Evolutionary conservation across 1,140 invertebrate species (phyloP), one percentile per base, ranked within the genome.

Genomic region (Halictus rubicundus): DNA sequence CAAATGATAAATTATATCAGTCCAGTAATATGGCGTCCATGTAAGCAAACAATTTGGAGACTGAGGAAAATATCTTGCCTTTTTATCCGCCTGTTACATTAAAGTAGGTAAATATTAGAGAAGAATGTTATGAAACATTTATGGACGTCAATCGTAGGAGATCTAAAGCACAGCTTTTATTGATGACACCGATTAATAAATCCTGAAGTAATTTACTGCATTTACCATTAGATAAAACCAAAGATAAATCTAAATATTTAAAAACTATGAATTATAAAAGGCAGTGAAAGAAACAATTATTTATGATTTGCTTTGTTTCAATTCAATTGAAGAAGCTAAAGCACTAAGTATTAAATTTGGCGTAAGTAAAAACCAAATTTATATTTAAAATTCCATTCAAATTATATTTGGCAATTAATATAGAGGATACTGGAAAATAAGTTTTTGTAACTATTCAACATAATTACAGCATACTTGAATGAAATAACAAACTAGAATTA

Each of bases 11-110:
- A 81, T 66, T 84, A 87, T 83, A 88, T 85, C 78, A 86, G 80
- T 84, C 80, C 86, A 69, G 77, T 76, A 61, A 80, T 70, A 81
- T 80, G 82, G 60, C 77, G 74, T 89, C 86, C 86, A 85, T 80
- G 84, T 89, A 82, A 82, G 73, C 77, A 83, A 88, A 84, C 37
- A 88, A 63, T 82, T 83, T 85, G 81, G 88, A 90, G 89, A 91
- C 90, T 90, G 89, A 91, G 68, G 84, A 82, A 88, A 88, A 88
- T 89, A 89, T 90, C 83, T 90, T 90, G 89, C 88, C 89, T 90
- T 90, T 88, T 83, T 87, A 86, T 83, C 69, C 60, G 78, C 81
- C 71, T 80, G 52, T 83, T 84, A 66, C 68, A 78, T 83, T 59
- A 70, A 79, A 54, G 80, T 70, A 78, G 65, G 52, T 80, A 80